Evolutionary conservation across 2,113 vertebrate genomes (phyloP).

Genomic region (Peucedramus taeniatus): DNA sequence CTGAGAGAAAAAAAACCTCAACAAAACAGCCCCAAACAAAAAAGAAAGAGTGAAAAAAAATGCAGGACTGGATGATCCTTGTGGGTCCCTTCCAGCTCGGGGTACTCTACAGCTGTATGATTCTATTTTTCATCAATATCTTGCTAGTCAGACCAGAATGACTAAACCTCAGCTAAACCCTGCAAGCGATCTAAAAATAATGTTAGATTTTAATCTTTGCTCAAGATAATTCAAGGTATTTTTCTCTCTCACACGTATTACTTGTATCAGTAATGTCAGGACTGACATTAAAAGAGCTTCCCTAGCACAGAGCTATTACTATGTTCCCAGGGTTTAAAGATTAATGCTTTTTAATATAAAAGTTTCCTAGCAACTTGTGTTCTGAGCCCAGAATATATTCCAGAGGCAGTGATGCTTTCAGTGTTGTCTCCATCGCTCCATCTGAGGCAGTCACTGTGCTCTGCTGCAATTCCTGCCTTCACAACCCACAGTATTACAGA

Average conservation of each 20-base stretch:
- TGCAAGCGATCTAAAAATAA: neutral
- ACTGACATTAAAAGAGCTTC: constrained; percentile 16
- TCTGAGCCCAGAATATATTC: neutral
- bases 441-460: neutral
- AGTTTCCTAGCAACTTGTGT: constrained; percentile 52
- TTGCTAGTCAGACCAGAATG: neutral
- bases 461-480: neutral
- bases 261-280: neutral
- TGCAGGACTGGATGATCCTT: neutral
- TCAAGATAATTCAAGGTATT: neutral
- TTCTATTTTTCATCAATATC: neutral
- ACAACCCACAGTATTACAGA: neutral
- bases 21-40: neutral
- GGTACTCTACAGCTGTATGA: neutral
- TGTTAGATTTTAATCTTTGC: neutral
- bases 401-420: neutral
- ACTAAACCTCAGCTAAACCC: neutral
- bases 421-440: neutral
- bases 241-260: neutral
- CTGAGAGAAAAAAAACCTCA: neutral
- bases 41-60: neutral
- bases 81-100: neutral
- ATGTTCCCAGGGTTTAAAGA: neutral
- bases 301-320: neutral
- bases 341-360: constrained; percentile 40